Percentiles rank a stretch among this genome's conserved stretches.
Conservation (phyloP, 2,888 invertebrate species). For the Conomelus anceps region DNA sequence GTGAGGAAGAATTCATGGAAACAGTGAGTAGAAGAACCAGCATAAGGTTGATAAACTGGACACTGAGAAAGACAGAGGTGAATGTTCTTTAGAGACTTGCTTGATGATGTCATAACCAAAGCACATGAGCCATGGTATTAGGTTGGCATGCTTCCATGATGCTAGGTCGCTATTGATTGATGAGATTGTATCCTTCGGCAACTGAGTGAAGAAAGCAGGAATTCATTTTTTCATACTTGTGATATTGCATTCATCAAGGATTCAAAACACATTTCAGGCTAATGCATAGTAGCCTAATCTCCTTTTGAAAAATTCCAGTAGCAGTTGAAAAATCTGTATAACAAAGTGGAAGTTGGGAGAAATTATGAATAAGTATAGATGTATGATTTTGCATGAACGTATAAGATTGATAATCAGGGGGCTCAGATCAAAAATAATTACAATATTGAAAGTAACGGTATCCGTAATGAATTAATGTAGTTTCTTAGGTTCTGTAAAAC, state of each 20-base stretch:
- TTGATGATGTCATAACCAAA: not conserved
- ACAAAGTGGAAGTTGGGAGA: not conserved
- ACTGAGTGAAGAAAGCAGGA: not conserved
- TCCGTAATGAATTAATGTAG: too few relatives aligned
- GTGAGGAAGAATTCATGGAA: not conserved
- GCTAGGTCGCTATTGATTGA: not conserved
- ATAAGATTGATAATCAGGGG: too few relatives aligned
- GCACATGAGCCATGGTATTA: not conserved
- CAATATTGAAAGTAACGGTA: too few relatives aligned
- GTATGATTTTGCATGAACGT: too few relatives aligned
- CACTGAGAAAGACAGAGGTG: not conserved
- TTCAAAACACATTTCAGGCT: not conserved
- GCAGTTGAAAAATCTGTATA: not conserved
- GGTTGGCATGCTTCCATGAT: not conserved
- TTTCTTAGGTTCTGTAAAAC: too few relatives aligned
- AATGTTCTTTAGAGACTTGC: not conserved
- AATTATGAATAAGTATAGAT: too few relatives aligned
- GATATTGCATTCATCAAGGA: not conserved
- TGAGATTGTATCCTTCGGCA: not conserved
- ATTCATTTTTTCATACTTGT: not conserved
- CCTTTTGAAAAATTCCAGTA: not conserved
- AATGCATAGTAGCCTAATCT: not conserved
- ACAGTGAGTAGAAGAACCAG: not conserved
- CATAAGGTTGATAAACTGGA: not conserved
- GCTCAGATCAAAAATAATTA: too few relatives aligned